Conservation (phyloP, 2,797 vertebrate genomes). For the Pantherophis vulpinus region DNA sequence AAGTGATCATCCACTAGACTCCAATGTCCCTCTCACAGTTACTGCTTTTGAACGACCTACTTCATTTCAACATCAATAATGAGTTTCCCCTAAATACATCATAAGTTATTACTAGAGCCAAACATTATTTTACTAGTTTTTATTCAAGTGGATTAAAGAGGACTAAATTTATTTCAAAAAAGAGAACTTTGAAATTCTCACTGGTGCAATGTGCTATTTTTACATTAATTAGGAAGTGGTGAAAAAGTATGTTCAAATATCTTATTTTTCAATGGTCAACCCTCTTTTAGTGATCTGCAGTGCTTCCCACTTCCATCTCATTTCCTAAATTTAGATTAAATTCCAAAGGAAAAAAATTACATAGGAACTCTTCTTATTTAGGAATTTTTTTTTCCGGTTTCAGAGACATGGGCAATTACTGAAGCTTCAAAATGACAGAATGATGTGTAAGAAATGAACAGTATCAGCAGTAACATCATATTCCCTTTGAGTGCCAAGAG, state of each 20-base stretch:
- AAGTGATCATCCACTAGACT: no score
- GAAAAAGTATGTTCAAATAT: background rate
- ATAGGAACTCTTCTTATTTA: background rate
- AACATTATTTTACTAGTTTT: background rate
- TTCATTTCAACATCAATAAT: background rate
- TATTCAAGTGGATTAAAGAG: background rate
- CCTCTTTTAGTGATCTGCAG: background rate
- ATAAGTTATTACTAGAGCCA: background rate
- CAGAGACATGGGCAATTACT: background rate
- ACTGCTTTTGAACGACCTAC: no score
- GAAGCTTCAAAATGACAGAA: background rate
- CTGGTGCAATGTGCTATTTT: background rate
- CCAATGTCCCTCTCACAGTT: no score
- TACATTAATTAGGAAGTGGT: background rate
- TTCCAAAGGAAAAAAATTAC: background rate
- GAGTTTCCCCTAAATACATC: background rate
- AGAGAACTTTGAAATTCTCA: background rate
- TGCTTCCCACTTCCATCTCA: background rate
- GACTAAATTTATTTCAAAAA: background rate
- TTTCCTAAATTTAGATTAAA: background rate
- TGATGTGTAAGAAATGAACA: background rate
- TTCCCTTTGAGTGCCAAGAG: background rate
- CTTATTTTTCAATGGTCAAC: background rate
- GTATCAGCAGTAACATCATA: background rate
- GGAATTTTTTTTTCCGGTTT: background rate